These are phyloP conservation scores for Thymallus thymallus DNA, from an alignment of 2,113 vertebrate species.

Conservation along the genomic window DNA sequence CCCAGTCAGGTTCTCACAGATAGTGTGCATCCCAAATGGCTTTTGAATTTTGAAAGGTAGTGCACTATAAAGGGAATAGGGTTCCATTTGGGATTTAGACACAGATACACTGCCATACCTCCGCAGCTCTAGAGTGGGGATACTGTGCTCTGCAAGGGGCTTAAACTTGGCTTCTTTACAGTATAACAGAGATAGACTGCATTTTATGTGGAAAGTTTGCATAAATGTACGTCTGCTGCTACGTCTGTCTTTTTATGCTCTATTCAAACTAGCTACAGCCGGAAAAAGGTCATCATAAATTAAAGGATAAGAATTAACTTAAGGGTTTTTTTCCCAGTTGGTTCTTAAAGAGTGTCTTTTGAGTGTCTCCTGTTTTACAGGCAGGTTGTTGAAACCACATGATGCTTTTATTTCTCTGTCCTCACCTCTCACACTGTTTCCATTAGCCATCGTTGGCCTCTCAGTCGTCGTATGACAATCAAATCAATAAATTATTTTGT, in stretches of 20 bases:
- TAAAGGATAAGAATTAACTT: slow-evolving; percentile 31
- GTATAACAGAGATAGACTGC: slow-evolving; percentile 72
- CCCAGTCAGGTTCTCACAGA: slow-evolving; percentile 58
- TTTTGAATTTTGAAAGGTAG: no score
- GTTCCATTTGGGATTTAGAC: neutral
- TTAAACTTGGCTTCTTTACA: slow-evolving; percentile 66
- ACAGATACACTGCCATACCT: no score
- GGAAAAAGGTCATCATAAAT: slow-evolving; percentile 64
- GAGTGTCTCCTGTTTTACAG: slow-evolving; percentile 29
- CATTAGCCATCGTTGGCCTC: neutral
- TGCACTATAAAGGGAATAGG: neutral
- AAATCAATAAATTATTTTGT: no score
- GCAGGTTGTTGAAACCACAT: neutral
- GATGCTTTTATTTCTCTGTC: neutral
- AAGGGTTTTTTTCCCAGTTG: slow-evolving; percentile 45
- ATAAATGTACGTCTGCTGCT: slow-evolving; percentile 59
- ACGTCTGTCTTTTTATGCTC: slow-evolving; percentile 39
- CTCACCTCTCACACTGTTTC: neutral
- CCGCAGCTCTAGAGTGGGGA: slow-evolving; percentile 42
- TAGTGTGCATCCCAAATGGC: slow-evolving; percentile 38
- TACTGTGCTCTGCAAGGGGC: slow-evolving; percentile 55
- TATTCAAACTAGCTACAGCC: slow-evolving; percentile 48
- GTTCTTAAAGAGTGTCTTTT: slow-evolving; percentile 42
- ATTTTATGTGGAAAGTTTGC: slow-evolving; percentile 75
- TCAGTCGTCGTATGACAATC: no score